These are phyloP conservation scores for Hermaeophaga mercurialis DNA, from an alignment of 2,888 invertebrate species.

Conservation along the genomic window DNA sequence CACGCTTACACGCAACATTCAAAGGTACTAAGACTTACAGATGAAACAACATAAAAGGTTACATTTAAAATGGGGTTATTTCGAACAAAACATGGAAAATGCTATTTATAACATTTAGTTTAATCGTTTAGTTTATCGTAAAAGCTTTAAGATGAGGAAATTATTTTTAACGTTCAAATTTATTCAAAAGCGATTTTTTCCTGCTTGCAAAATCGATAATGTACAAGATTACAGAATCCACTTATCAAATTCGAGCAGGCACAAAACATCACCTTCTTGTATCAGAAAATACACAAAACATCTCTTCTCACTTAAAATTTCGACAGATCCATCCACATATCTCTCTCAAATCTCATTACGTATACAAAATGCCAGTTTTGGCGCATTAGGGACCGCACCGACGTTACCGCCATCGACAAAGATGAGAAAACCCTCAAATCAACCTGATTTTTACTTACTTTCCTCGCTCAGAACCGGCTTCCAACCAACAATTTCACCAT, in stretches of 20 bases:
- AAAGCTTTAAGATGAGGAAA: too few species aligned
- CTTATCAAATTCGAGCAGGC: not conserved
- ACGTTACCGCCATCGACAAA: constrained; percentile 4
- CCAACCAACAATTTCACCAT: too few species aligned
- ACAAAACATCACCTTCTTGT: constrained; percentile 1
- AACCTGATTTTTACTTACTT: constrained; percentile 10
- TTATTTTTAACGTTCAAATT: too few species aligned
- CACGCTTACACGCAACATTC: too few species aligned
- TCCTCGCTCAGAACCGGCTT: not conserved
- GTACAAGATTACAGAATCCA: not conserved
- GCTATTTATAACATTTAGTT: too few species aligned
- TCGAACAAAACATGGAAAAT: too few species aligned
- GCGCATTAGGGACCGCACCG: constrained; percentile 3
- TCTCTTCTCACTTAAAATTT: constrained; percentile 10
- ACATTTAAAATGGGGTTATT: too few species aligned
- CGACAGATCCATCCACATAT: constrained; percentile 5
- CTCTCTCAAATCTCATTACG: constrained; percentile 17
- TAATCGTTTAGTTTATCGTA: too few species aligned
- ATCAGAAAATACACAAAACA: constrained; percentile 15
- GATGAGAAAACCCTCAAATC: constrained; percentile 15
- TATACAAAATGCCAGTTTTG: constrained; percentile 17
- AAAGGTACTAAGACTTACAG: too few species aligned
- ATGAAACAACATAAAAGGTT: too few species aligned
- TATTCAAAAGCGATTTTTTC: too few species aligned
- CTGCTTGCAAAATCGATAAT: too few species aligned